phyloP scores from a whole-genome alignment of 2,113 vertebrate species.

The Prionailurus viverrinus region DNA sequence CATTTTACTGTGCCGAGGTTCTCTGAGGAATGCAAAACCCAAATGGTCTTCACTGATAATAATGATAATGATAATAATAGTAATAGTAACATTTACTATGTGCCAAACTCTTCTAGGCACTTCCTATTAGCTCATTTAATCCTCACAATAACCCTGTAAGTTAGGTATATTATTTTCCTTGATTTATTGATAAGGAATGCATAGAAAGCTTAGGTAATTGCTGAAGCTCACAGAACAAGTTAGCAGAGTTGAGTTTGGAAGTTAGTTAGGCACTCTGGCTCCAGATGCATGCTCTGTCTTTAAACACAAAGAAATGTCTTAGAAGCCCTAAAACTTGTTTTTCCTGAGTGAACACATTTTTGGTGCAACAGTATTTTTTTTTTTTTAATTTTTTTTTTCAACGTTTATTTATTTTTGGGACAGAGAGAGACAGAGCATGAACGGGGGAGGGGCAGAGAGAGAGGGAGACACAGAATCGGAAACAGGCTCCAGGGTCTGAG shows the following conservation, averaged over 20 bases:
- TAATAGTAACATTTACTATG: not conserved
- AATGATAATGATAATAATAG: not conserved
- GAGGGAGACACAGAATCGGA: no score
- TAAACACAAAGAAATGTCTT: not conserved
- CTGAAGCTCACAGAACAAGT: not conserved
- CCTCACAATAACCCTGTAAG: not conserved
- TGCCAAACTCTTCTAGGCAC: not conserved
- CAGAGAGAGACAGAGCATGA: no score
- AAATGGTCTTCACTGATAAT: not conserved
- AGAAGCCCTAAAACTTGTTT: not conserved
- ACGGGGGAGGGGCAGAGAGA: no score
- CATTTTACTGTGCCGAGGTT: not conserved
- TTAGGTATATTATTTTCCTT: not conserved
- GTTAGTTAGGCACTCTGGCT: not conserved
- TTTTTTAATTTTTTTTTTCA: no score
- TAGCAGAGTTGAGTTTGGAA: not conserved
- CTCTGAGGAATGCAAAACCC: not conserved
- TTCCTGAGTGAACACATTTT: not conserved
- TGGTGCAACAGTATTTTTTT: not conserved
- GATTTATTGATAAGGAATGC: not conserved
- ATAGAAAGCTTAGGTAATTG: not conserved
- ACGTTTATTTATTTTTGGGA: no score
- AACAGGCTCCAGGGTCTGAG: no score
- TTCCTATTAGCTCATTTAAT: conserved; percentile 4
- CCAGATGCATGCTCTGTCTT: not conserved